Evolutionary conservation across 2,113 vertebrate genomes (phyloP).

Genomic region (Myrmecobius fasciatus): DNA sequence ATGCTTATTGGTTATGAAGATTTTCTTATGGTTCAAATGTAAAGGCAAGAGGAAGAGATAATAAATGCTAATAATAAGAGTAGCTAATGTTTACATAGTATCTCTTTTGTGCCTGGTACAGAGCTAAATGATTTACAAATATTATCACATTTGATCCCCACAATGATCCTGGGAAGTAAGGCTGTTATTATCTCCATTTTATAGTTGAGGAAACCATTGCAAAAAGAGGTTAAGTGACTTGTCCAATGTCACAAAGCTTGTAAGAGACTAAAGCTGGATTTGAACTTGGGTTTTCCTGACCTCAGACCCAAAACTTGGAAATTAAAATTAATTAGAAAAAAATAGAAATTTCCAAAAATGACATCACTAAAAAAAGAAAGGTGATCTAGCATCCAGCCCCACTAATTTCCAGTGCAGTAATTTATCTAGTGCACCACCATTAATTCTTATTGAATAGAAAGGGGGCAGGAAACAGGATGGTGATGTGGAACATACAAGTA

Average conservation of each 20-base stretch:
- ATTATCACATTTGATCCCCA: neutral
- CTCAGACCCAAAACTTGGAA: neutral
- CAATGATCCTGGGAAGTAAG: neutral
- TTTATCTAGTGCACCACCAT: neutral
- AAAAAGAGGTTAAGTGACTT: too few species aligned
- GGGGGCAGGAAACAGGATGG: too few species aligned
- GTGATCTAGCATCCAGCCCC: neutral
- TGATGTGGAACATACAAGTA: too few species aligned
- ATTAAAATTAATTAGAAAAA: neutral
- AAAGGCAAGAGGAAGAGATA: neutral
- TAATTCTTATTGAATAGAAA: neutral
- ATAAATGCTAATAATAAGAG: neutral
- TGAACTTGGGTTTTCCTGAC: too few species aligned
- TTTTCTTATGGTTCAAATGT: neutral
- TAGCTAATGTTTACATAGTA: too few species aligned
- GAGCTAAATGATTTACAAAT: neutral
- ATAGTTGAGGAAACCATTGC: neutral
- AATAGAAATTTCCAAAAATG: neutral
- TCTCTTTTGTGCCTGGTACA: too few species aligned
- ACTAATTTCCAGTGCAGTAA: neutral
- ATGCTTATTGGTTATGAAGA: neutral
- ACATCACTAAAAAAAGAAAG: neutral
- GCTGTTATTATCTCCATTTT: neutral
- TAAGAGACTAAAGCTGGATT: too few species aligned
- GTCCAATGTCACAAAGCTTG: too few species aligned